Evolutionary conservation across 2,888 invertebrate species (phyloP), one percentile per base, ranked within the genome.

Genomic region (Hofmannophila pseudospretella): DNA sequence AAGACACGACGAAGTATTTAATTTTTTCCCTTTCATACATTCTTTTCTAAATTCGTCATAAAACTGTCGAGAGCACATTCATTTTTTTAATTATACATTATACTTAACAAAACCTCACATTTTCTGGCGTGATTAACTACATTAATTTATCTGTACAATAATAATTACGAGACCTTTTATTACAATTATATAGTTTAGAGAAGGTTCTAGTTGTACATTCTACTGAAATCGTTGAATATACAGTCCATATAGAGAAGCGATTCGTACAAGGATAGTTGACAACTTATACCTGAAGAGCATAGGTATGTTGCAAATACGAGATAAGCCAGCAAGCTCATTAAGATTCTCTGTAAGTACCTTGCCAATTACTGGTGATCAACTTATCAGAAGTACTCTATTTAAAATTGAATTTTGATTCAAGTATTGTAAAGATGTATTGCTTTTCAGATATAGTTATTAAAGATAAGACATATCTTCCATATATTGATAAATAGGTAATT

Each of bases 1-100:
- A 60, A 70, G 86, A 86, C 85, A 86, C 85, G 86, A 87, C 86
- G 86, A 86, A 85, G 71, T 84, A 85, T 86, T 86, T 85, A 85
- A 81, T 84, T 76, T 79, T 77, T 81, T 80, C 62, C 72, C 73
- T 85, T 81, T 80, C 82, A 75, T 86, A 86, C 86, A 86, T 72
- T 84, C 73, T 81, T 79, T 84, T 84, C 85, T 84, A 82, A 82
- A 84, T 86, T 86, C 85, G 85, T 85, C 84, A 79, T 81, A 76
- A 76, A 82, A 84, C 78, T 80, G 78, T 79, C 78, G 76, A 80
- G 85, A 85, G 85, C 84, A 86, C 84, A 87, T 86, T 79, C 81
- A 86, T 76, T 75, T 67, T n/a, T 16, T 74, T 78, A 81, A 76
- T 77, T 68, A 76, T 74, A 80, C 77, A 79, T 79, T 76, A 81